Percentiles rank a stretch among this genome's conserved stretches.
Conservation (phyloP, 2,113 vertebrate species). For the Sturnira hondurensis region DNA sequence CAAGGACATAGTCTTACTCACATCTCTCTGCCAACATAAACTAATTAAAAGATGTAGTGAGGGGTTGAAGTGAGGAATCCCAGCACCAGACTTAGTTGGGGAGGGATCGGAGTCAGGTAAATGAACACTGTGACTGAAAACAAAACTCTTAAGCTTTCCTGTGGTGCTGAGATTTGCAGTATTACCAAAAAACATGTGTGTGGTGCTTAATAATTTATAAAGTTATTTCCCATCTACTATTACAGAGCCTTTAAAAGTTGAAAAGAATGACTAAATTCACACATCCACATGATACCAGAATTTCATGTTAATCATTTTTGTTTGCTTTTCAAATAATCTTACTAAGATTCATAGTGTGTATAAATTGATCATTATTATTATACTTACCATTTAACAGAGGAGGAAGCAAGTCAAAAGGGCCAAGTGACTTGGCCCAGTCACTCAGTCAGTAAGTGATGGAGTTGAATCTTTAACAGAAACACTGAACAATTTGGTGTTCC, state of each 20-base stretch:
- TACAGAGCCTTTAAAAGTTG: neutral
- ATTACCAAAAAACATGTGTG: neutral
- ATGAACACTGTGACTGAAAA: neutral
- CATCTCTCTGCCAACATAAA: neutral
- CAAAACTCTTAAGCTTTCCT: neutral
- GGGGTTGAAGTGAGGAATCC: neutral
- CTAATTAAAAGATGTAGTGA: neutral
- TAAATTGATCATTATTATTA: neutral
- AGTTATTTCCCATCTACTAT: neutral
- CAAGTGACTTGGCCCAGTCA: neutral
- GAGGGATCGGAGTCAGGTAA: neutral
- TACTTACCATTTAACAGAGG: neutral
- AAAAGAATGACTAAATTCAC: slow-evolving; percentile 13
- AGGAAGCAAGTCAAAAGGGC: neutral
- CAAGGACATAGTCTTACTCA: neutral
- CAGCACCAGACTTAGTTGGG: neutral
- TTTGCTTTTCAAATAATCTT: neutral
- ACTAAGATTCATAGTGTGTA: neutral
- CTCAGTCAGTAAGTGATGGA: neutral
- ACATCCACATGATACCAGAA: neutral
- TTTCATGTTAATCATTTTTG: neutral
- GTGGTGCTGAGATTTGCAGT: neutral
- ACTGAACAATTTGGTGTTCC: slow-evolving; percentile 5
- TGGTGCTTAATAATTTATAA: slow-evolving; percentile 12
- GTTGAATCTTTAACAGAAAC: neutral